Conservation (phyloP, 2,888 invertebrate species). For the Mylabris sibirica region DNA sequence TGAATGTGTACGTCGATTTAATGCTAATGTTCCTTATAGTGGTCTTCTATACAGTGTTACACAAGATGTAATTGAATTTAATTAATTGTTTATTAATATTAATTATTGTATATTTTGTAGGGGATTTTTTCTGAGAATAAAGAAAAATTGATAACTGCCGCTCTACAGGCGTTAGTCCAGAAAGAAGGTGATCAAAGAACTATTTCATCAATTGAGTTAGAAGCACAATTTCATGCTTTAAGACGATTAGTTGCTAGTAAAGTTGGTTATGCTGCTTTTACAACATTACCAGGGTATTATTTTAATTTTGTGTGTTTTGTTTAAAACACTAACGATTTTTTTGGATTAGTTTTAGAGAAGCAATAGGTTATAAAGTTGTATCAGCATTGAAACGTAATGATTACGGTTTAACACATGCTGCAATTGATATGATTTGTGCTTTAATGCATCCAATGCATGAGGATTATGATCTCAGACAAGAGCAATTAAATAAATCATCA, state of each 20-base stretch:
- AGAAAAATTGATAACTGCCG: constrained; percentile 92
- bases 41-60: constrained; percentile 95
- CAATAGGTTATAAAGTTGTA: constrained; percentile 91
- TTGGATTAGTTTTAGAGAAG: constrained; percentile 83
- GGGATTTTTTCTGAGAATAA: constrained; percentile 98
- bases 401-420: constrained; percentile 92
- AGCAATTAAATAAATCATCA: constrained; percentile 97
- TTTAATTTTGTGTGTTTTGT: constrained; percentile 11
- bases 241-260: constrained; percentile 94
- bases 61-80: constrained; percentile 82
- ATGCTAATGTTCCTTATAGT: constrained; percentile 97
- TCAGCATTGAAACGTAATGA: constrained; percentile 87
- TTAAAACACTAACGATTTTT: constrained; percentile 8
- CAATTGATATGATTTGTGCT: constrained; percentile 96
- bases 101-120: constrained; percentile 67
- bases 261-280: constrained; percentile 97
- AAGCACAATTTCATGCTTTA: constrained; percentile 95
- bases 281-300: constrained; percentile 83
- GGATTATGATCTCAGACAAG: constrained; percentile 95
- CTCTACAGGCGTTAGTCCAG: constrained; percentile 83
- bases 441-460: constrained; percentile 98
- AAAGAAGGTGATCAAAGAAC: constrained; percentile 72
- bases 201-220: constrained; percentile 77
- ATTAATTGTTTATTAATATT: constrained; percentile 5
- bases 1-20: constrained; percentile 92